phyloP scores from a whole-genome alignment of 2,797 vertebrate species.

The Sebastes cheni region DNA sequence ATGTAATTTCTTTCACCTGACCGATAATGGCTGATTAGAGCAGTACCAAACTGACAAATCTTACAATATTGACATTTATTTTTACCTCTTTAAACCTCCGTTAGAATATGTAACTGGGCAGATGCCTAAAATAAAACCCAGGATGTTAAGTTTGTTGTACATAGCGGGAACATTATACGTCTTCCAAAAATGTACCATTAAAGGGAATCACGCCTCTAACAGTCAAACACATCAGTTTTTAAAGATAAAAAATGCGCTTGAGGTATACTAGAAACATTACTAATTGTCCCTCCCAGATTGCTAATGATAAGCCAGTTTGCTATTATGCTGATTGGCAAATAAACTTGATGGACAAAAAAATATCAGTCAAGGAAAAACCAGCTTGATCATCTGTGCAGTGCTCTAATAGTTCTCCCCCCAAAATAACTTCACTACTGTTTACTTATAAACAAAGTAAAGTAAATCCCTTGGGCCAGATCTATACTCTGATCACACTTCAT shows the following conservation, averaged over 20 bases:
- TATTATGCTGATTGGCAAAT: neutral
- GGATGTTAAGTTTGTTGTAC: neutral
- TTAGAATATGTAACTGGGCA: neutral
- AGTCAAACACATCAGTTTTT: neutral
- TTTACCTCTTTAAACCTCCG: neutral
- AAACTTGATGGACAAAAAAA: neutral
- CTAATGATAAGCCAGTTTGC: neutral
- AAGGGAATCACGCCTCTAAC: neutral
- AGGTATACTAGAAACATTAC: neutral
- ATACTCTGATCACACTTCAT: neutral
- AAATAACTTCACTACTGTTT: neutral
- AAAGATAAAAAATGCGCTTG: neutral
- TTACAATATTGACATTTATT: neutral
- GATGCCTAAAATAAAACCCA: neutral
- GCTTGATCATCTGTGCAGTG: neutral
- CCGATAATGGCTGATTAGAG: neutral
- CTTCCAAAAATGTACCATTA: neutral
- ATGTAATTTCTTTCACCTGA: neutral
- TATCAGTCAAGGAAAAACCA: neutral
- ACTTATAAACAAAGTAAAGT: neutral
- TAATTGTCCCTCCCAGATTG: neutral
- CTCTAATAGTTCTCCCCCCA: neutral
- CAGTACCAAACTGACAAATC: neutral
- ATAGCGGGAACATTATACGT: neutral
- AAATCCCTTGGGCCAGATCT: neutral